phyloP scores from a whole-genome alignment of 1,140 invertebrate species.

The Scylla paramamosain region DNA sequence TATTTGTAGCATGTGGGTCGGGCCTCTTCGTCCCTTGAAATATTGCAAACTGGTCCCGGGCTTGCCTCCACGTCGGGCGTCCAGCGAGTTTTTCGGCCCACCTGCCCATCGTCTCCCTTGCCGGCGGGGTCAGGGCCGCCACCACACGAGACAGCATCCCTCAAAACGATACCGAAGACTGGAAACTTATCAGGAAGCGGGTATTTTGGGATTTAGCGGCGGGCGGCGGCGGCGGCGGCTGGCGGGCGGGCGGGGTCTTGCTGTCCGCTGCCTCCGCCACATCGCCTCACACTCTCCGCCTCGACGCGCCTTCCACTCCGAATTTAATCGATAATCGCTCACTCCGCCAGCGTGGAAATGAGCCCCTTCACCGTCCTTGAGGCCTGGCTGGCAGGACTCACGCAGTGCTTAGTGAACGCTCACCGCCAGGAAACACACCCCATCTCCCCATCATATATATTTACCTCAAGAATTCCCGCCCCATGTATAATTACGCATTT shows the following conservation, averaged over 20 bases:
- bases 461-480: neutral
- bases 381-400: conserved; percentile 30
- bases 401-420: neutral
- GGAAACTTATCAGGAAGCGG: conserved; percentile 10
- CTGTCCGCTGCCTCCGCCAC: conserved; percentile 14
- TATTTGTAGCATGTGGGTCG: neutral
- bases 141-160: neutral
- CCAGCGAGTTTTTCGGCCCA: neutral
- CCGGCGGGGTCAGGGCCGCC: too few relatives aligned
- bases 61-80: neutral
- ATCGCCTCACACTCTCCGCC: neutral
- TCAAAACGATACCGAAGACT: neutral
- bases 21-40: neutral
- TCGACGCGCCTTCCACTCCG: conserved; percentile 27
- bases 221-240: neutral
- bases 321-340: conserved; percentile 66
- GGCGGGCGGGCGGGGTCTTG: neutral
- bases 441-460: neutral
- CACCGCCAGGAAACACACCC: neutral
- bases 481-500: neutral
- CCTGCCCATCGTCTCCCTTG: neutral
- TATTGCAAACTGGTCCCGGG: neutral
- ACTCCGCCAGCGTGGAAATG: conserved; percentile 54
- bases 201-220: neutral
- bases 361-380: neutral